Base-by-base conservation (phyloP, 2,888 invertebrate genomes). In the Octodonta nipae region DNA sequence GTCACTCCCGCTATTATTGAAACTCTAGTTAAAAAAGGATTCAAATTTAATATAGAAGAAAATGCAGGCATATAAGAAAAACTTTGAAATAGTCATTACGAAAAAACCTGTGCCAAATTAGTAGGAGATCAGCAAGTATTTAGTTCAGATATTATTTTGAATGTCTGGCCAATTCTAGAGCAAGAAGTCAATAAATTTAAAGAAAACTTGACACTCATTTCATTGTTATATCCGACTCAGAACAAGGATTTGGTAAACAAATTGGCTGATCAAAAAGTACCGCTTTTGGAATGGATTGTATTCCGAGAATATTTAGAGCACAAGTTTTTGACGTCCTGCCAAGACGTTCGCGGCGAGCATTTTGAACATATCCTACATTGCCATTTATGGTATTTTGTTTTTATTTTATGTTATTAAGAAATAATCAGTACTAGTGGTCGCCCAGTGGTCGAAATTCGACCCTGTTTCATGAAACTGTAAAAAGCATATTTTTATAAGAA, bases 281-380 rank as follows among this genome's bases (percentile, higher is more conserved):
- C 51, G 81, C 78, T 20, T 86, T 89, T 64, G 79, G 80, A 6
- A 88, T 89, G 87, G 89, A 89, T 56, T 84, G 83, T 56, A 72
- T 89, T 44, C 89, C 88, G 1, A 70, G 89, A 30, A 88, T 89
- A 44, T 79, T 81, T 41, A 68, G 88, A 38, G 89, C 89, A 12
- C 88, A 89, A 63, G 85, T 85, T 1, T 89, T 86, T 60, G 88
- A 89, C 59, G 88, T 81, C 0, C 68, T 89, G n/a, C n/a, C n/a
- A n/a, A n/a, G n/a, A n/a, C n/a, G n/a, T n/a, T n/a, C n/a, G n/a
- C n/a, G n/a, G n/a, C n/a, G n/a, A n/a, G n/a, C n/a, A n/a, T n/a
- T n/a, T n/a, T n/a, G n/a, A n/a, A n/a, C n/a, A n/a, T n/a, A n/a
- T n/a, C n/a, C n/a, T n/a, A n/a, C n/a, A n/a, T n/a, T n/a, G n/a